Conservation (phyloP, 2,113 vertebrate species). For the Cyanoderma ruficeps region DNA sequence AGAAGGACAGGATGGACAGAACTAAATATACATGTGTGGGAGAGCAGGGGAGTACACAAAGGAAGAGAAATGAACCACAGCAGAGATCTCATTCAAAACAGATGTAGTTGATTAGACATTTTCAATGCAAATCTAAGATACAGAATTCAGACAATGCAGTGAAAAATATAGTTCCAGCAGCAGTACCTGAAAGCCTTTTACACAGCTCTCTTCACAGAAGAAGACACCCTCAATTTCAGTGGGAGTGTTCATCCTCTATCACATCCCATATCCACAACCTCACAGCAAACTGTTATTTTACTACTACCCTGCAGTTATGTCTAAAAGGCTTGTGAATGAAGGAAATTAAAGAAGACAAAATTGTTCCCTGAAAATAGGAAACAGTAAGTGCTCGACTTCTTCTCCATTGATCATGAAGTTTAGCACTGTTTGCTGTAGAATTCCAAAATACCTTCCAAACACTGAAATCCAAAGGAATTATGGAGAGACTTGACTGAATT, state of each 20-base stretch:
- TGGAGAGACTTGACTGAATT: background rate
- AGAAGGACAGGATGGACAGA: background rate
- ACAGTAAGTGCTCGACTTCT: background rate
- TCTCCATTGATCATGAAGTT: background rate
- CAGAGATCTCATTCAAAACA: background rate
- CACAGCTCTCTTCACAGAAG: background rate
- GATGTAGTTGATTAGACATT: accelerated
- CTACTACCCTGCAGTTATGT: background rate
- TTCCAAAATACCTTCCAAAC: background rate
- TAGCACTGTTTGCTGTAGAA: background rate
- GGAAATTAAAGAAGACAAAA: background rate
- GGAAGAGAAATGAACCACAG: background rate
- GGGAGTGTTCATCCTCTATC: background rate
- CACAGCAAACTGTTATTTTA: background rate
- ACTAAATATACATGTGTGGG: background rate
- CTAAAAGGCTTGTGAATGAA: background rate
- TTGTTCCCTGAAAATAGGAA: background rate
- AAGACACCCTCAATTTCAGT: background rate
- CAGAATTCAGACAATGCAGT: background rate
- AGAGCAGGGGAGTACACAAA: background rate
- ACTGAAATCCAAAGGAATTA: background rate
- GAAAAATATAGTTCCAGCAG: background rate
- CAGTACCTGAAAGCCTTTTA: background rate
- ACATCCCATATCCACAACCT: background rate
- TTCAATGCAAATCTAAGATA: background rate